Base-by-base conservation (phyloP, 2,113 vertebrate species). In the Ivindomyrus marchei region DNA sequence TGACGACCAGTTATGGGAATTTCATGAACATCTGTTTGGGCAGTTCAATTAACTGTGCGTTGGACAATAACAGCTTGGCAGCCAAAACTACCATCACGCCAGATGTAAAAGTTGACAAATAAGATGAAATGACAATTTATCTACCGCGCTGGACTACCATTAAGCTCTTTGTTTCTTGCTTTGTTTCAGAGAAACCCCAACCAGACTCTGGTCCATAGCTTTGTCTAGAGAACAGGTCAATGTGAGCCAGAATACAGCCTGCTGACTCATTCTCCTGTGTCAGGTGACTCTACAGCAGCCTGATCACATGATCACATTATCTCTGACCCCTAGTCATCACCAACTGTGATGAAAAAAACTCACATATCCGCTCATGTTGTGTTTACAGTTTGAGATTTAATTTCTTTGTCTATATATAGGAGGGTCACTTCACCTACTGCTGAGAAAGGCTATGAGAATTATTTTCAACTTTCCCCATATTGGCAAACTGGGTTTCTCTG, bases 181-280 rank as follows among this genome's bases (percentile, higher is more conserved):
- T 36, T 42, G 88, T 90, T 92, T 58, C 88, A 92, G 89, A 80
- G 77, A 77, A 58, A n/a, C n/a, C 84, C 86, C 80, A 42, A 46
- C 4, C 5, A 19, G 3, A 19, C 24, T 13, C 9, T 49, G 74
- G 27, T 77, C 3, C 31, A 70, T 42, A 70, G 39, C 19, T 74
- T 58, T 88, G 58, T 49, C 31, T 39, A 39, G 13, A 77, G 31
- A 13, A 77, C 15, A 36, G 31, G 4, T 39, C 70, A 19, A 39
- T 24, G 36, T 36, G 13, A 39, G 31, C 4, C 31, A 77, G 70
- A 36, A 77, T 39, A 31, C 31, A 74, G 70, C 11, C 31, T 74
- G 31, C 70, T 74, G 31, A 74, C 11, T 17, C 13, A 74, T 31
- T 77, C 1, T 15, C 31, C 36, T 39, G 70, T 27, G 62, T 66